Conservation (phyloP, 92 coral and sea anemone species). For the Diadumene lineata region DNA sequence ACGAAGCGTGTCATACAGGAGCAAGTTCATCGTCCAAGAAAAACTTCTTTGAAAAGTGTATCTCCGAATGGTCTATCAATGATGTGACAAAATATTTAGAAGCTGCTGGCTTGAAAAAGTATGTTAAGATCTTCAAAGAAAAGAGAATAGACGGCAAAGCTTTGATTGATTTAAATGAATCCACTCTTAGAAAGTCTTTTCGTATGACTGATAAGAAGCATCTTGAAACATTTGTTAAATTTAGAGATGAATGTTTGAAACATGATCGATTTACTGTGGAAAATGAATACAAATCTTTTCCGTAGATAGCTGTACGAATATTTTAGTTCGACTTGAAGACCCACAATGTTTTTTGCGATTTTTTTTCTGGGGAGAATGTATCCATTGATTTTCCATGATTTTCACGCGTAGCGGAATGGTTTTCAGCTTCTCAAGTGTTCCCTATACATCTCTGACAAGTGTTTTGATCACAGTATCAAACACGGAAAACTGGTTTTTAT, state of each 20-base stretch:
- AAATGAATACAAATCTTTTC: neutral
- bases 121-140: constrained; percentile 9
- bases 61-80: neutral
- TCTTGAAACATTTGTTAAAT: constrained; percentile 6
- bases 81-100: constrained; percentile 26
- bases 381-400: no score
- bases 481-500: no score
- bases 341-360: no score
- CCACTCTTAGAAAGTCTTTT: neutral
- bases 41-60: no score
- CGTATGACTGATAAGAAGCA: constrained; percentile 1
- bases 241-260: constrained; percentile 16
- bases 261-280: neutral
- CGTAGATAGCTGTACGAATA: neutral
- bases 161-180: constrained; percentile 19
- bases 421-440: no score
- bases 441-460: no score
- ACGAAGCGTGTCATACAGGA: no score
- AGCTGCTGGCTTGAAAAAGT: constrained; percentile 9
- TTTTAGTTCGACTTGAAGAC: neutral
- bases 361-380: no score
- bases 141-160: constrained; percentile 22
- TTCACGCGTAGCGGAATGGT: no score
- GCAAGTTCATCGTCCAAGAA: no score
- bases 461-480: no score